Percentiles rank a stretch among this genome's conserved stretches.
These are phyloP conservation scores for Thryonomys swinderianus DNA, from an alignment of 2,113 vertebrate genomes.

Conservation along the genomic window DNA sequence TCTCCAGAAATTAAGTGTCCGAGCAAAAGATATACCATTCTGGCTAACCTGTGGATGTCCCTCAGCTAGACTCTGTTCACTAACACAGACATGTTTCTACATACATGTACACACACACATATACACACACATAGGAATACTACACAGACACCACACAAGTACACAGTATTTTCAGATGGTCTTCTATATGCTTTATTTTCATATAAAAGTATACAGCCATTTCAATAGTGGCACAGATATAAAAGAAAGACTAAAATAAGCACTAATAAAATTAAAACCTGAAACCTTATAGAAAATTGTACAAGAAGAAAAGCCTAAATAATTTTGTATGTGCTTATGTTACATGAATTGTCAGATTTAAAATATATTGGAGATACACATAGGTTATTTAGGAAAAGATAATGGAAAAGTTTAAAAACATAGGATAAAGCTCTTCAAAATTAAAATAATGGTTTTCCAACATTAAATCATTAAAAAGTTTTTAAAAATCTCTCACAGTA, in stretches of 20 bases:
- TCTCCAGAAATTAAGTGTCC: background rate
- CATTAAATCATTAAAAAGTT: background rate
- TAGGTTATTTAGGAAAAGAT: background rate
- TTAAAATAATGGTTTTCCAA: background rate
- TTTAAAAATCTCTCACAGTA: background rate
- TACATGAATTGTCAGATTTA: background rate
- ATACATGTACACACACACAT: background rate
- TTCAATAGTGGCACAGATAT: background rate
- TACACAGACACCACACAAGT: background rate
- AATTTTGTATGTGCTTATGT: background rate
- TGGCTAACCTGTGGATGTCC: background rate
- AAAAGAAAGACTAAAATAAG: background rate
- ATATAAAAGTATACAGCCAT: background rate
- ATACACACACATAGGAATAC: background rate
- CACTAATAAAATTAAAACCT: background rate
- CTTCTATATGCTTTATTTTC: background rate
- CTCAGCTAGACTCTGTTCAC: background rate
- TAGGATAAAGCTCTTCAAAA: background rate
- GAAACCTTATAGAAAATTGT: background rate
- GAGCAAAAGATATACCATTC: background rate
- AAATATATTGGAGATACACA: background rate
- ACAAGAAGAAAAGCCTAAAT: background rate
- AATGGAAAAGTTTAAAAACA: constrained; percentile 19
- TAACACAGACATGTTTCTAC: background rate
- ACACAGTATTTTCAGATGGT: background rate